Evolutionary conservation across 2,113 vertebrate species (phyloP), one percentile per base, ranked within the genome.

Genomic region (Mystacornis crossleyi): DNA sequence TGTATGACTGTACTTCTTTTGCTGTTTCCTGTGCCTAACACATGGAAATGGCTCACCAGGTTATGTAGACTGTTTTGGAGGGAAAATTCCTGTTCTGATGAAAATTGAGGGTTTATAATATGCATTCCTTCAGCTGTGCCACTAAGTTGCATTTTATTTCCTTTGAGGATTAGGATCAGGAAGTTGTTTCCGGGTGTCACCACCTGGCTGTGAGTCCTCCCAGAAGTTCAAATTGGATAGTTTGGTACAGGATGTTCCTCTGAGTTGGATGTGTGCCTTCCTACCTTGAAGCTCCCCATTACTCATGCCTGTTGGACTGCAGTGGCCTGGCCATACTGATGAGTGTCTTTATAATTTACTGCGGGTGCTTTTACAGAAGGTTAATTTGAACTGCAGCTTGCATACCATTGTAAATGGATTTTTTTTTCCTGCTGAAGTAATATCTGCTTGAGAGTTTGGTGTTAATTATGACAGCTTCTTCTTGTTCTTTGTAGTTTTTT

Each of bases 191-290:
- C 3, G 4, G 25, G 58, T 97, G 92, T 93, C 88, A 73, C 60
- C 4, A 4, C 36, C 75, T 89, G 95, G 85, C 93, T 89, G 40
- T 0, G 0, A 70, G 90, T 88, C 48, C 47, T 92, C 34, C 23
- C 85, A 82, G 79, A 60, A 94, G 72, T 93, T 93, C 55, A 60
- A 64, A 79, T 86, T 4, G 25, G 55, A 55, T 81, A 70, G 64
- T 93, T 94, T 90, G 93, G 92, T 96, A 96, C 96, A 96, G 93
- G 90, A 92, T 95, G 92, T 96, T 96, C 93, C 83, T 92, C 72
- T 26, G 72, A 89, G 75, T 81, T 94, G 93, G 93, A 97, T 53
- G 38, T 67, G 74, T 94, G 96, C 93, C 96, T 74, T 96, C 65
- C 36, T 95, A 95, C 93, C 95, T 94, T 86, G 83, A 54, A 96